Base-by-base conservation (phyloP, 2,797 vertebrate genomes). In the Anableps anableps region DNA sequence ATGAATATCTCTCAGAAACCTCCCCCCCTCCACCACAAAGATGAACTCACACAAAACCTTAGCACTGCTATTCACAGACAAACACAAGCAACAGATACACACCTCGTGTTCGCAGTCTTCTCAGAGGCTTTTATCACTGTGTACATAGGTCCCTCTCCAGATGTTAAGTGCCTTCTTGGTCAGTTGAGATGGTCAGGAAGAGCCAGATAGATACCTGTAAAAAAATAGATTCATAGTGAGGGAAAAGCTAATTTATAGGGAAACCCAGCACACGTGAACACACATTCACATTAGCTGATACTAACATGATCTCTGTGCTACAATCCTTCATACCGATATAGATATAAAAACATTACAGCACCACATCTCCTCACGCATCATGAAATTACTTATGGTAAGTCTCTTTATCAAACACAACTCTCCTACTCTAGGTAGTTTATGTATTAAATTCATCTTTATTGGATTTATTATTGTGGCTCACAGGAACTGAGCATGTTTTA, bases 91-190 rank as follows among this genome's bases (percentile, higher is more conserved):
- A 38, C 47, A 71, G 13, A 38, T 48, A 72, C 66, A 83, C 70
- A 78, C 72, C 36, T 55, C 60, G 58, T 70, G 73, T 38, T 82
- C 29, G 0, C 58, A 66, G 34, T 78, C 41, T 62, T 84, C 83
- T 78, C 68, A 23, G 79, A 83, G 83, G 85, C 79, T 94, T 92
- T 93, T 89, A 89, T 88, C 86, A 78, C 68, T 80, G 51, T 5
- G 5, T 83, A 80, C 86, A 83, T 83, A 83, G 78, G 83, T 89
- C 80, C 55, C 89, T 89, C 80, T 92, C 86, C 88, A 92, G 88
- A 91, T 92, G 89, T 87, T 87, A 83, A 89, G 78, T 82, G 78
- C 89, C 84, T 83, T 79, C 75, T 84, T 91, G 88, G 88, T 83
- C 85, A 78, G 68, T 77, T 75, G 79, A 89, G 88, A 91, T 83